Evolutionary conservation across 2,888 invertebrate genomes (phyloP).

Genomic region (Spisula subtruncata): DNA sequence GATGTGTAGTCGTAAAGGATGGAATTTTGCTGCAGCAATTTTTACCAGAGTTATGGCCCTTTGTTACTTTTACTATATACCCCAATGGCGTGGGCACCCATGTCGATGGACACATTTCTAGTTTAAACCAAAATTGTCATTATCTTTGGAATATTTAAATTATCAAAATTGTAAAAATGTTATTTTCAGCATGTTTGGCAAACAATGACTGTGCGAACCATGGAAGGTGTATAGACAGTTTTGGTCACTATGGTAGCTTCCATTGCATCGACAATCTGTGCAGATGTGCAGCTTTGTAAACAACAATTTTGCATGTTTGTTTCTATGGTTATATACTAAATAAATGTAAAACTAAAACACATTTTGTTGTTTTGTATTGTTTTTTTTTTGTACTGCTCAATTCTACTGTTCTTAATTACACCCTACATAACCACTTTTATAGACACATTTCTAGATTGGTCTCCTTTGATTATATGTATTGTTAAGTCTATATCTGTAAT

Average conservation of each 20-base stretch:
- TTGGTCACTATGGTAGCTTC: neutral
- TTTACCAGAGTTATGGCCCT: too few species aligned
- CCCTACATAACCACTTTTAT: too few species aligned
- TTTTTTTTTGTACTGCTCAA: too few species aligned
- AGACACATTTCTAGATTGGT: too few species aligned
- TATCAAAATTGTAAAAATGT: neutral
- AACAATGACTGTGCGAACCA: neutral
- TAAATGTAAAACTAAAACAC: neutral
- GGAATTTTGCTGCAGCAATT: too few species aligned
- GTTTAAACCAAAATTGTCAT: neutral
- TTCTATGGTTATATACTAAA: neutral
- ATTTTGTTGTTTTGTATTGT: neutral
- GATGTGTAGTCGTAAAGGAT: too few species aligned
- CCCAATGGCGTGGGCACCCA: too few species aligned
- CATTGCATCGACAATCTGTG: slow-evolving; percentile 16
- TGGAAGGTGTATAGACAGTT: neutral
- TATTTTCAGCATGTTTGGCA: slow-evolving; percentile 9
- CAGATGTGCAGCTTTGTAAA: neutral
- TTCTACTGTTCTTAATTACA: too few species aligned
- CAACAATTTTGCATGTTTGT: neutral
- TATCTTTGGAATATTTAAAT: neutral
- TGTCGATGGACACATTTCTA: too few species aligned
- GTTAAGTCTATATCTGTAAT: too few species aligned
- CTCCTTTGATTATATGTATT: too few species aligned
- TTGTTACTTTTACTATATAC: too few species aligned